Percentiles rank a stretch among this genome's conserved stretches.
Conservation (phyloP, 2,888 invertebrate genomes). For the Merodon equestris region DNA sequence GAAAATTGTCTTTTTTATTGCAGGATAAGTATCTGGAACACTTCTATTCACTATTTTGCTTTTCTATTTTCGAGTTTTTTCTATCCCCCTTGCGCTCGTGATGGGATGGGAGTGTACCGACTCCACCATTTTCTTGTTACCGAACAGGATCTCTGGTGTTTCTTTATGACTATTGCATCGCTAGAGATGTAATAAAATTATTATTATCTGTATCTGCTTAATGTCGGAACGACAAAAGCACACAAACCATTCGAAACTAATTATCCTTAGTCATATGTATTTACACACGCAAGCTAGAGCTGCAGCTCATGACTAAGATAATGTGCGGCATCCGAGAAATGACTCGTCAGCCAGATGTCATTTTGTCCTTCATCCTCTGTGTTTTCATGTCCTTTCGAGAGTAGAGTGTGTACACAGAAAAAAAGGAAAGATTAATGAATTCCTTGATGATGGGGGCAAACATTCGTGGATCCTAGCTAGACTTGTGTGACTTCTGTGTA, state of each 20-base stretch:
- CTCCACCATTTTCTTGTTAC: slow-evolving; percentile 53
- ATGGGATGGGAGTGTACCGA: not conserved
- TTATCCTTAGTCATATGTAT: slow-evolving; percentile 50
- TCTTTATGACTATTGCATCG: not conserved
- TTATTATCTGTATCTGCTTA: slow-evolving; percentile 57
- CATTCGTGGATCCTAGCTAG: too few relatives aligned
- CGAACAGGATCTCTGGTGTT: slow-evolving; percentile 20
- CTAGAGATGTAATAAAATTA: slow-evolving; percentile 50
- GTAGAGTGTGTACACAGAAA: slow-evolving; percentile 3
- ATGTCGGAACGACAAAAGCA: slow-evolving; percentile 52
- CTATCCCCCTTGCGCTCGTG: not conserved
- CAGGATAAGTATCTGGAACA: slow-evolving; percentile 44
- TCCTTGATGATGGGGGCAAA: slow-evolving; percentile 27
- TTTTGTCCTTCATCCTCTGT: slow-evolving; percentile 10
- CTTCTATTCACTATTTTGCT: slow-evolving; percentile 3
- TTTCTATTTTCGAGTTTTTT: too few relatives aligned
- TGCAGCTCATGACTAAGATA: slow-evolving; percentile 40
- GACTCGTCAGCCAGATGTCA: slow-evolving; percentile 8
- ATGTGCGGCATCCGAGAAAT: slow-evolving; percentile 34
- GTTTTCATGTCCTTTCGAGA: slow-evolving; percentile 13
- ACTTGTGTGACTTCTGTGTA: not conserved
- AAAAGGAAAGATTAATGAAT: slow-evolving; percentile 19
- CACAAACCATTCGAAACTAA: slow-evolving; percentile 60
- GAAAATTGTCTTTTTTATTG: slow-evolving; percentile 48
- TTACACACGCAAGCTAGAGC: slow-evolving; percentile 5